Conservation (phyloP, 2,888 invertebrate genomes). For the Hirtodrosophila histrioides region DNA sequence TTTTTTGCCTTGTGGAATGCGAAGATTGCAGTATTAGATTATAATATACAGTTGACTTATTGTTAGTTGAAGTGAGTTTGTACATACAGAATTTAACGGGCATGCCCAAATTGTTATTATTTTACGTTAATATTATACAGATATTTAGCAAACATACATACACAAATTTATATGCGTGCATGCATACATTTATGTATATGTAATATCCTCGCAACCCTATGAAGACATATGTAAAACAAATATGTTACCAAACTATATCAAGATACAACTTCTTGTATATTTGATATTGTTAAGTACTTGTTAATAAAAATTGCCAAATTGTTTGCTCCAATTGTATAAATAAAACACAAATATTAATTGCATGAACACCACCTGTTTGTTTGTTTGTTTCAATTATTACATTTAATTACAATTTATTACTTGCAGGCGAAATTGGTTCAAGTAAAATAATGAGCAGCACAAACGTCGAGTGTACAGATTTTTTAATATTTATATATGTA, state of each 20-base stretch:
- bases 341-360: constrained; percentile 42
- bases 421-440: constrained; percentile 68
- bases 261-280: constrained; percentile 31
- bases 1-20: constrained; percentile 41
- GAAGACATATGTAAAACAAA: constrained; percentile 43
- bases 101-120: constrained; percentile 64
- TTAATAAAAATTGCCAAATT: constrained; percentile 65
- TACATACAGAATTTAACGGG: constrained; percentile 68
- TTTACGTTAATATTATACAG: constrained; percentile 25
- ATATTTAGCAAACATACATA: constrained; percentile 35
- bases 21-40: constrained; percentile 73
- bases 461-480: constrained; percentile 33
- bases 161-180: constrained; percentile 24
- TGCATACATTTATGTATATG: constrained; percentile 3
- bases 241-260: constrained; percentile 12
- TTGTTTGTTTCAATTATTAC: constrained; percentile 1
- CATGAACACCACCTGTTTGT: constrained; percentile 36
- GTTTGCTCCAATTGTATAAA: constrained; percentile 41
- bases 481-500: constrained; percentile 43
- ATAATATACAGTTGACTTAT: constrained; percentile 51
- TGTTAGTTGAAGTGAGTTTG: constrained; percentile 56
- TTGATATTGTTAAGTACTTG: constrained; percentile 53
- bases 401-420: constrained; percentile 4
- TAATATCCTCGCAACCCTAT: constrained; percentile 64
- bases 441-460: constrained; percentile 38